Evolutionary conservation across 2,888 invertebrate genomes (phyloP), one percentile per base, ranked within the genome.

Genomic region (Capitulum mitella): DNA sequence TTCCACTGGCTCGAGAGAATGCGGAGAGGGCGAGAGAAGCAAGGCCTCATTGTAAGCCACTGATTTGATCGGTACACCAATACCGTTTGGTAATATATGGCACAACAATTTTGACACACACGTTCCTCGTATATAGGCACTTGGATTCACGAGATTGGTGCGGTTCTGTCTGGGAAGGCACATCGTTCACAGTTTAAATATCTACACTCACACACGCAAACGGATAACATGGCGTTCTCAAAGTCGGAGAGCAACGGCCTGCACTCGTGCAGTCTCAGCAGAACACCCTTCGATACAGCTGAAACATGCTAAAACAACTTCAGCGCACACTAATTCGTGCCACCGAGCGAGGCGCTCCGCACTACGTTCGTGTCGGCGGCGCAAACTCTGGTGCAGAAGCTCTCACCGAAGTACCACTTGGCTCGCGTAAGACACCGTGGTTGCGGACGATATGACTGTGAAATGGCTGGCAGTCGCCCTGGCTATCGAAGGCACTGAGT

Each of bases 81-180:
- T n/a, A 58, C n/a, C 29, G 58, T 29, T 29, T 51, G 22, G 29
- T 29, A 8, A 26, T 70, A 37, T 58, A 58, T 70, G 70, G 70
- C 70, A 70, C 70, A 26, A 37, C 26, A 70, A 70, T 70, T 70
- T 70, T 70, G 70, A 70, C 70, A 70, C 70, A 70, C 70, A 16
- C 70, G 70, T 70, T 70, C 70, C 70, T 37, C 40, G 70, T 70
- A 70, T 70, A 70, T 70, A 70, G 70, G 70, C 70, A 70, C 70
- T 70, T 70, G 70, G 70, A 70, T 70, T 70, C 70, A 70, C 70
- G 70, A 70, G 37, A 26, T 40, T 12, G 12, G 29, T 29, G 70
- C 40, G 19, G 40, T 40, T 37, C 40, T 19, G 70, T 19, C 22
- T 37, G 26, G 26, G 40, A 70, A 70, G 70, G 70, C 70, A 70